phyloP scores from a whole-genome alignment of 2,113 vertebrate species.

The Gambusia holbrooki region DNA sequence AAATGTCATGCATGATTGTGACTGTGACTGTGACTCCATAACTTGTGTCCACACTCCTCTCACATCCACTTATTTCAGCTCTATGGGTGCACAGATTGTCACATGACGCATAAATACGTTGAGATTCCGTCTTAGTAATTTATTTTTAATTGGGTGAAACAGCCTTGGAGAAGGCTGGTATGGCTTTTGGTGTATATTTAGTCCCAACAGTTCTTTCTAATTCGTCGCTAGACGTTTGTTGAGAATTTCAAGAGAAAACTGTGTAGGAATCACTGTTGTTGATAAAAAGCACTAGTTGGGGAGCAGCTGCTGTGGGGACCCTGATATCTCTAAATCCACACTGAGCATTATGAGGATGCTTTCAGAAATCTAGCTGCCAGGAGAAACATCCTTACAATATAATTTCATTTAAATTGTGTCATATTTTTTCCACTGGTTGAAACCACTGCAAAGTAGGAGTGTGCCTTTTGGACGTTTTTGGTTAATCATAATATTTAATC shows the following conservation, averaged over 20 bases:
- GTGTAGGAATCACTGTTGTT: background rate
- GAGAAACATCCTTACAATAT: background rate
- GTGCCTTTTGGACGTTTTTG: background rate
- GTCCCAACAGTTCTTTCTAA: background rate
- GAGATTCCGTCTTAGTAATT: background rate
- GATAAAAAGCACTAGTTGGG: too few species aligned
- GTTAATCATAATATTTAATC: background rate
- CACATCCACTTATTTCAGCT: conserved; percentile 25
- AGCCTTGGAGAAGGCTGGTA: background rate
- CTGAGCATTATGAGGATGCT: background rate
- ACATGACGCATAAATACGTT: background rate
- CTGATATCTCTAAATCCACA: background rate
- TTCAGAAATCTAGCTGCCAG: background rate
- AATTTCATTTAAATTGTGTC: background rate
- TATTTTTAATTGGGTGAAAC: background rate
- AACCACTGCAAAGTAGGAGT: background rate
- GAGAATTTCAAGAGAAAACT: background rate
- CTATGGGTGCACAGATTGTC: background rate
- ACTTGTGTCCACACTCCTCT: conserved; percentile 31
- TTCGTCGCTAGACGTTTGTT: background rate
- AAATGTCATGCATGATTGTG: conserved; percentile 26
- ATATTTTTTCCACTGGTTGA: conserved; percentile 6
- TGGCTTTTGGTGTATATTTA: background rate
- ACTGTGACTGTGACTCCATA: conserved; percentile 22
- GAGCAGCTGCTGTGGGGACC: background rate